A percentile compares a stretch with the other conserved stretches of the same genome.
Conservation (phyloP, 2,888 invertebrate species). For the Oxystoma pomonae region DNA sequence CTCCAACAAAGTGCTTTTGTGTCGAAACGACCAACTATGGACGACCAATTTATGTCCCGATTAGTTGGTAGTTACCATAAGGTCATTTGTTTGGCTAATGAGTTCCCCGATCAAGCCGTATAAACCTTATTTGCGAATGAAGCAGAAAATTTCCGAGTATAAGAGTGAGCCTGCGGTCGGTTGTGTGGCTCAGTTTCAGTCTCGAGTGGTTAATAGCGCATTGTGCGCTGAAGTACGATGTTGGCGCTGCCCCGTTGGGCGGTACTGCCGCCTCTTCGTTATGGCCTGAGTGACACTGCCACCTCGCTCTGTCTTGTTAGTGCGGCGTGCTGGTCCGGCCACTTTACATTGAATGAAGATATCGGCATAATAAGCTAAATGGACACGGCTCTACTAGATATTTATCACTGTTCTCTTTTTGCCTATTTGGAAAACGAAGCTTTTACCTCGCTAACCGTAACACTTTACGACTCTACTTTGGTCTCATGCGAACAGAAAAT, state of each 20-base stretch:
- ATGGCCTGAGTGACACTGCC: constrained; percentile 47
- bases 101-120: constrained; percentile 15
- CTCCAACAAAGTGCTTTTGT: not conserved
- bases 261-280: constrained; percentile 44
- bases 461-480: constrained; percentile 30
- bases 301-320: constrained; percentile 50
- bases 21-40: not conserved
- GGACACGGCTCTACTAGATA: constrained; percentile 36
- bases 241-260: constrained; percentile 39
- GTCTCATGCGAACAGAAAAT: constrained; percentile 34
- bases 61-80: not conserved
- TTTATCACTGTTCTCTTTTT: constrained; percentile 28
- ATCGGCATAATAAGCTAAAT: constrained; percentile 48
- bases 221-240: constrained; percentile 54
- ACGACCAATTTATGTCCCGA: not conserved
- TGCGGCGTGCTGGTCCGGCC: constrained; percentile 39
- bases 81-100: constrained; percentile 25
- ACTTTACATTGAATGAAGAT: constrained; percentile 50
- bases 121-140: constrained; percentile 21
- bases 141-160: constrained; percentile 22
- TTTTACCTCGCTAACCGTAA: constrained; percentile 31
- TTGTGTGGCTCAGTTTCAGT: not conserved
- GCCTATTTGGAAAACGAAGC: constrained; percentile 28
- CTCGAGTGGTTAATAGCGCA: constrained; percentile 49
- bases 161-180: not conserved